Evolutionary conservation across 2,113 vertebrate genomes (phyloP).

Genomic region (Rattus norvegicus): DNA sequence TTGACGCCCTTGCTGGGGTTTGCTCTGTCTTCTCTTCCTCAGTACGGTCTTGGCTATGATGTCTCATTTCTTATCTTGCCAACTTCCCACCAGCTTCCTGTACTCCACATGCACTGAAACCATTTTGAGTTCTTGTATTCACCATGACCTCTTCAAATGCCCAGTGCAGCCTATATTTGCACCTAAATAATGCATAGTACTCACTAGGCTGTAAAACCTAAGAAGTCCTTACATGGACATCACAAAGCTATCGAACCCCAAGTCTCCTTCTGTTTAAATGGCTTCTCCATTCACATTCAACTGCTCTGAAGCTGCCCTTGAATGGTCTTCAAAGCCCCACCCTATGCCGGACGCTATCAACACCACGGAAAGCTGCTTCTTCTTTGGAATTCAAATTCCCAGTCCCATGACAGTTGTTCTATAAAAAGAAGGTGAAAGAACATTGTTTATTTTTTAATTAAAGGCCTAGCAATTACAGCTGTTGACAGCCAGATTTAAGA

Average conservation of each 20-base stretch:
- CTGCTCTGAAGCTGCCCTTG: conserved; percentile 45
- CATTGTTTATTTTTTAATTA: conserved; percentile 52
- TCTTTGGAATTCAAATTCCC: conserved; percentile 54
- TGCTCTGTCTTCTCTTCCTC: neutral
- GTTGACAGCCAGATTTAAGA: neutral
- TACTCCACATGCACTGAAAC: neutral
- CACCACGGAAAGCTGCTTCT: neutral
- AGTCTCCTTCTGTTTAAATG: neutral
- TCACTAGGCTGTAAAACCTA: neutral
- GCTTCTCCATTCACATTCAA: neutral
- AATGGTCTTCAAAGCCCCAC: neutral
- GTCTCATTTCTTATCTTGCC: neutral
- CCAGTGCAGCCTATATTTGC: neutral
- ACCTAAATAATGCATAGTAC: conserved; percentile 32
- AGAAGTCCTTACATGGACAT: neutral
- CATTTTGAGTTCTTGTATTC: neutral
- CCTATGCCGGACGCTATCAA: neutral
- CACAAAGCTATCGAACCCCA: neutral
- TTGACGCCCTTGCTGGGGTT: neutral
- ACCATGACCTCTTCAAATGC: neutral
- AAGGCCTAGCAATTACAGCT: neutral
- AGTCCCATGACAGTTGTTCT: conserved; percentile 14
- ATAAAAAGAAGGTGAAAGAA: conserved; percentile 37
- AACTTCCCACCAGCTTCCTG: neutral
- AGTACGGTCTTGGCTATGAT: neutral